Conservation (phyloP, 2,113 vertebrate genomes). For the Chaetorhynchus papuensis region DNA sequence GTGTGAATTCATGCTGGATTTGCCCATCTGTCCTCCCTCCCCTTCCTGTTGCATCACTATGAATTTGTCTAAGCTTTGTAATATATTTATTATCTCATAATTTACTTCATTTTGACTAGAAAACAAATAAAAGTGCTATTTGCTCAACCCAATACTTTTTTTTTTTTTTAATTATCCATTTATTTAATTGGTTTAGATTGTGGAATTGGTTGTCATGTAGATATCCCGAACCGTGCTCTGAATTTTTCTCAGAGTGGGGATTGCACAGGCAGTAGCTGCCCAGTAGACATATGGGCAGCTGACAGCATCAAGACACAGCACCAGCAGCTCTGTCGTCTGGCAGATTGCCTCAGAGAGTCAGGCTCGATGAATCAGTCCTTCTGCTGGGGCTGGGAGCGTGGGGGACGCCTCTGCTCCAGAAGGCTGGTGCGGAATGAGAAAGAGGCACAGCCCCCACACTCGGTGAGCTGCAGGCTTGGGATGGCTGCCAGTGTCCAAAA, state of each 20-base stretch:
- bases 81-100: background rate
- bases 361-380: conserved; percentile 11
- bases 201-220: background rate
- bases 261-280: background rate
- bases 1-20: conserved; percentile 1
- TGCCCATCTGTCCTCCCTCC: background rate
- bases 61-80: background rate
- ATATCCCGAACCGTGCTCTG: background rate
- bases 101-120: background rate
- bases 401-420: background rate
- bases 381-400: background rate
- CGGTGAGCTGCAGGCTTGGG: background rate
- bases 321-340: conserved; percentile 35
- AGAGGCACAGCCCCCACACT: accelerated
- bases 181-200: background rate
- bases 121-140: background rate
- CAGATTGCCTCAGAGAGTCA: conserved; percentile 22
- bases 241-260: background rate
- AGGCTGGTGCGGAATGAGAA: background rate
- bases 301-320: conserved; percentile 19
- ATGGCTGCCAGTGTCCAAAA: background rate
- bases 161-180: background rate
- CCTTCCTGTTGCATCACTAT: background rate
- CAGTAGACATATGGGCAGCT: conserved; percentile 29
- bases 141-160: background rate